A percentile compares a stretch with the other conserved stretches of the same genome.
phyloP scores from a whole-genome alignment of 2,797 vertebrate genomes.

The Eulemur mongoz region DNA sequence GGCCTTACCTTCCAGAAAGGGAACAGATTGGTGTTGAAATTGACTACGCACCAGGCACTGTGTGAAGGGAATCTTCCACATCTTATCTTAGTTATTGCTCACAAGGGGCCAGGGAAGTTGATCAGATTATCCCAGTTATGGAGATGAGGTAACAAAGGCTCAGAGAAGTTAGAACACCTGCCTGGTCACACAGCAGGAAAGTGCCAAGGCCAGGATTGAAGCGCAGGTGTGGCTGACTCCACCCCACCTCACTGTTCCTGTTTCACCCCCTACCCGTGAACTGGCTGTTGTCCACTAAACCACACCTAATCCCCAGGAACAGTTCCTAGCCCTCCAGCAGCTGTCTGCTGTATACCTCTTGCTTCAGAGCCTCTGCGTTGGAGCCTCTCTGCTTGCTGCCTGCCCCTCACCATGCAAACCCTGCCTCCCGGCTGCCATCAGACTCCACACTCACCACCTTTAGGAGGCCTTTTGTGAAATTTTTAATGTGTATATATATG shows the following conservation, averaged over 20 bases:
- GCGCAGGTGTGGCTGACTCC: background rate
- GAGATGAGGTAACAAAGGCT: background rate
- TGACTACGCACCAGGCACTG: too few relatives aligned
- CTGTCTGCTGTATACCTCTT: background rate
- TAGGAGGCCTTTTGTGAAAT: background rate
- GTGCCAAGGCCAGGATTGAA: background rate
- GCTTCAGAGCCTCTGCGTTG: background rate
- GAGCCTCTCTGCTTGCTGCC: background rate
- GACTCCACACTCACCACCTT: background rate
- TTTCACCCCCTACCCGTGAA: background rate
- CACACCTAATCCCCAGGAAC: background rate
- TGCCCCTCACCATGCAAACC: background rate
- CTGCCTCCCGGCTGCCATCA: background rate
- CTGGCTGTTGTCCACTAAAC: background rate
- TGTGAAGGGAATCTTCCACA: background rate
- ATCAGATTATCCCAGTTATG: background rate
- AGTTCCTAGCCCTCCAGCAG: background rate
- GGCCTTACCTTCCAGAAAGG: background rate
- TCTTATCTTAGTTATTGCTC: background rate
- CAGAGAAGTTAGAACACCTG: background rate
- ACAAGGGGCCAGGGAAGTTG: too few relatives aligned
- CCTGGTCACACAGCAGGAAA: background rate
- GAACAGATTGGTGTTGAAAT: background rate
- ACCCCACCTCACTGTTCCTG: background rate
- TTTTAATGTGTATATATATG: background rate